phyloP scores from a whole-genome alignment of 2,113 vertebrate genomes.

The Oncorhynchus gorbuscha region DNA sequence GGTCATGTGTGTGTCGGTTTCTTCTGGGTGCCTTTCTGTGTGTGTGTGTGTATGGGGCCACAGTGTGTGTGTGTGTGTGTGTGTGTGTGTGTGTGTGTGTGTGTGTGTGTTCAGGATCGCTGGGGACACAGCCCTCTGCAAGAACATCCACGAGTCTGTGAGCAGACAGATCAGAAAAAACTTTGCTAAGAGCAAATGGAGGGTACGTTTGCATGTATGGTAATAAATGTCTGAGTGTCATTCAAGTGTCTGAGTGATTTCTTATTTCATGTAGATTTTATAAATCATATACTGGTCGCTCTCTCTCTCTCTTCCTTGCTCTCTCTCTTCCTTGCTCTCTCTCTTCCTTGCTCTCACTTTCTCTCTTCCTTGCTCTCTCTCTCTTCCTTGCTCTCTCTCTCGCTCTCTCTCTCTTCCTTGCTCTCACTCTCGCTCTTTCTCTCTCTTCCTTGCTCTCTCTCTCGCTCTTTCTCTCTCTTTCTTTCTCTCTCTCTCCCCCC shows the following conservation, averaged over 20 bases:
- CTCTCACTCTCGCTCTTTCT: background rate
- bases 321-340: background rate
- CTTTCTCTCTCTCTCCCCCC: background rate
- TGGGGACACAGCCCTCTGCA: constrained; percentile 93
- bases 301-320: background rate
- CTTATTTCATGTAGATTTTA: no score
- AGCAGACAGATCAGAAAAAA: constrained; percentile 97
- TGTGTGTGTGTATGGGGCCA: constrained; percentile 50
- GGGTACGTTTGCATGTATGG: constrained; percentile 75
- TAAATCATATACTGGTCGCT: no score
- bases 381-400: background rate
- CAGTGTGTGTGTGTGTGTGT: constrained; percentile 39
- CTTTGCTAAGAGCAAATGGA: constrained; percentile 99
- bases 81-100: constrained; percentile 33
- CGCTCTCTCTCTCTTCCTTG: constrained; percentile 8
- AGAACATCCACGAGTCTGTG: constrained; percentile 98
- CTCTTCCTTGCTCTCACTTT: background rate
- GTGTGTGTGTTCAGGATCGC: constrained; percentile 83
- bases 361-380: no score
- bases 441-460: constrained; percentile 31
- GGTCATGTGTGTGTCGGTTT: no score
- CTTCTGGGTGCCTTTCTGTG: no score
- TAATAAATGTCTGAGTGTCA: no score
- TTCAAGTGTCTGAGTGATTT: no score
- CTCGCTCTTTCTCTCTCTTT: background rate